Evolutionary conservation across 2,113 vertebrate genomes (phyloP).

Genomic region (Sclerurus mexicanus): DNA sequence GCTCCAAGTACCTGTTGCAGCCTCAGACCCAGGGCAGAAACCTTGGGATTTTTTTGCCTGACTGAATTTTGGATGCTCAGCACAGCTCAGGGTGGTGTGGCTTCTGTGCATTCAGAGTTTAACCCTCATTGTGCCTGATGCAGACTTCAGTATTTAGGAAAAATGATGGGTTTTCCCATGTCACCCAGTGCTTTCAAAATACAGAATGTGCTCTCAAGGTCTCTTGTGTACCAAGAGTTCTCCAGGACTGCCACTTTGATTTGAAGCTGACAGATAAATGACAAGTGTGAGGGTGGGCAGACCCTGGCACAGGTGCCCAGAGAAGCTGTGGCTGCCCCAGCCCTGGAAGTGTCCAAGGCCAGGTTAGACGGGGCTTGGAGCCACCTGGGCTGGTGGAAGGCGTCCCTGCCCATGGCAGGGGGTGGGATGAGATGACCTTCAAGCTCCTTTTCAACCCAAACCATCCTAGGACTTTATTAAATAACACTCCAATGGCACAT

Average conservation of each 20-base stretch:
- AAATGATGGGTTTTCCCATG: neutral
- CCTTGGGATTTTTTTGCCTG: neutral
- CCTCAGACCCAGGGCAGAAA: neutral
- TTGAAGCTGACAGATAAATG: neutral
- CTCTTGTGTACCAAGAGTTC: neutral
- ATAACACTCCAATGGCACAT: neutral
- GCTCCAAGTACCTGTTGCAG: neutral
- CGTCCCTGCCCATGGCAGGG: neutral
- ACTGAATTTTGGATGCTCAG: neutral
- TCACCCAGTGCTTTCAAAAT: neutral
- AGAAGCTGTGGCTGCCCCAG: neutral
- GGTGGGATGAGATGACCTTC: fast-evolving
- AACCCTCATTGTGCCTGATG: neutral
- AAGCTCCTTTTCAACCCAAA: neutral
- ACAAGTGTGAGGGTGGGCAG: fast-evolving
- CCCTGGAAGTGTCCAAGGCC: neutral
- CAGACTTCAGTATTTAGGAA: neutral
- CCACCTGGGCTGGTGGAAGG: fast-evolving
- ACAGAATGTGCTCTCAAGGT: neutral
- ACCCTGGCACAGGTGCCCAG: neutral
- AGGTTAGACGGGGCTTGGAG: fast-evolving
- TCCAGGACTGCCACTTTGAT: neutral
- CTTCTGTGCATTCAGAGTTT: neutral
- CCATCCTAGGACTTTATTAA: neutral
- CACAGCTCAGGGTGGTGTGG: neutral